Conservation (phyloP, 2,113 vertebrate genomes). For the Pseudopodoces humilis region DNA sequence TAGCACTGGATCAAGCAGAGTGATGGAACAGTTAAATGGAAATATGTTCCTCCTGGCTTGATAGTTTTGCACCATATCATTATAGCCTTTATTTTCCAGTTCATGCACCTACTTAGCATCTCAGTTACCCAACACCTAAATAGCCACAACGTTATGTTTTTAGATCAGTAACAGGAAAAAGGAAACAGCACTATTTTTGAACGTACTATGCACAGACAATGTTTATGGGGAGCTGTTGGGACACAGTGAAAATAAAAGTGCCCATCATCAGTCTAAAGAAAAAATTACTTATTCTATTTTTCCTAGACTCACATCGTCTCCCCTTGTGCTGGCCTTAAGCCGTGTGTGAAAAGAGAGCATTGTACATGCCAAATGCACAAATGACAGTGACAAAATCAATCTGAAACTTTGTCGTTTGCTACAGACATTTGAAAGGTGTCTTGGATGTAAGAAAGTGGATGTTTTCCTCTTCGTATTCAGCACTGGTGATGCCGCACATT, state of each 20-base stretch:
- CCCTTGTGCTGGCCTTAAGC: background rate
- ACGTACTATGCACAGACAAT: background rate
- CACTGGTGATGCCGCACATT: background rate
- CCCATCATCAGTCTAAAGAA: background rate
- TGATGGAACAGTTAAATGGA: background rate
- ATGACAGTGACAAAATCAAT: background rate
- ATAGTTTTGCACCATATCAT: background rate
- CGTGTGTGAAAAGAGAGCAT: background rate
- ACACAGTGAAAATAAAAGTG: background rate
- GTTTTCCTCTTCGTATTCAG: background rate
- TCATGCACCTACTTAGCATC: background rate
- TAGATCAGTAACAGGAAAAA: background rate
- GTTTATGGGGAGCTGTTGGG: background rate
- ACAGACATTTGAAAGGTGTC: background rate
- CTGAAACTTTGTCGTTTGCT: background rate
- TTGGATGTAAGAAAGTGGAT: background rate
- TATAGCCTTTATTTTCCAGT: background rate
- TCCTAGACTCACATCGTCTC: background rate
- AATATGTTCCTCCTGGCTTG: background rate
- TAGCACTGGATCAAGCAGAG: background rate
- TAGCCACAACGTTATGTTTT: background rate
- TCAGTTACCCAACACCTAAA: background rate
- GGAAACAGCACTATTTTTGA: background rate
- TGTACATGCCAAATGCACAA: fast-evolving
- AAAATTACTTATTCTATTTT: background rate